phyloP scores from a whole-genome alignment of 1,140 invertebrate species.

The Gryllus bimaculatus region DNA sequence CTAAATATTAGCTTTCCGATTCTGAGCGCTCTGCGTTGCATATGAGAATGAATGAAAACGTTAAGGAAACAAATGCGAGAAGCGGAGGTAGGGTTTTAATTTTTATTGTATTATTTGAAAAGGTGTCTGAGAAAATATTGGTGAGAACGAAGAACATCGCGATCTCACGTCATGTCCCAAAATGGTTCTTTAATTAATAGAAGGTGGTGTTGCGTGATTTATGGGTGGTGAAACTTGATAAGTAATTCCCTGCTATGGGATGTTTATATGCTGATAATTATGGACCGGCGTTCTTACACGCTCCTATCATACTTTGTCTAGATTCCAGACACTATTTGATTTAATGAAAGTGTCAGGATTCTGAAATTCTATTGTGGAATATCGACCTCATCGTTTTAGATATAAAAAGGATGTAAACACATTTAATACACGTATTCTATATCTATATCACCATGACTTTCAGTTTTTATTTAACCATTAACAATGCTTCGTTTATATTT shows the following conservation, averaged over 20 bases:
- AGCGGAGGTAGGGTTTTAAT: neutral
- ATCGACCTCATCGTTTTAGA: too few relatives aligned
- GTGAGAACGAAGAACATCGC: neutral
- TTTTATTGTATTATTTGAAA: neutral
- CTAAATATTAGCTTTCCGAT: conserved; percentile 1
- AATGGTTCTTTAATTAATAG: conserved; percentile 1
- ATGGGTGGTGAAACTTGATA: neutral
- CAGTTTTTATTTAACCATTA: too few relatives aligned
- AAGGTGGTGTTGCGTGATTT: neutral
- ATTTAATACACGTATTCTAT: too few relatives aligned
- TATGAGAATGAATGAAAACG: neutral
- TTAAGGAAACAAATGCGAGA: neutral
- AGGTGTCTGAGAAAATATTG: neutral
- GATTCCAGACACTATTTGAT: too few relatives aligned
- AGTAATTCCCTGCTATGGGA: neutral
- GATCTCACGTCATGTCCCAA: neutral
- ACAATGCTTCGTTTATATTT: too few relatives aligned
- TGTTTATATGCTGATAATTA: conserved; percentile 2
- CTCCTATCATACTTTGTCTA: too few relatives aligned
- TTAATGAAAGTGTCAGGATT: too few relatives aligned
- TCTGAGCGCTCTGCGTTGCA: neutral
- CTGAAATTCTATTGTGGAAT: too few relatives aligned
- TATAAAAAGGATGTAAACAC: too few relatives aligned
- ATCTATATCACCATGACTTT: too few relatives aligned
- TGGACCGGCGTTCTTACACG: neutral